Conservation (phyloP, 2,113 vertebrate genomes). For the Oenanthe melanoleuca region DNA sequence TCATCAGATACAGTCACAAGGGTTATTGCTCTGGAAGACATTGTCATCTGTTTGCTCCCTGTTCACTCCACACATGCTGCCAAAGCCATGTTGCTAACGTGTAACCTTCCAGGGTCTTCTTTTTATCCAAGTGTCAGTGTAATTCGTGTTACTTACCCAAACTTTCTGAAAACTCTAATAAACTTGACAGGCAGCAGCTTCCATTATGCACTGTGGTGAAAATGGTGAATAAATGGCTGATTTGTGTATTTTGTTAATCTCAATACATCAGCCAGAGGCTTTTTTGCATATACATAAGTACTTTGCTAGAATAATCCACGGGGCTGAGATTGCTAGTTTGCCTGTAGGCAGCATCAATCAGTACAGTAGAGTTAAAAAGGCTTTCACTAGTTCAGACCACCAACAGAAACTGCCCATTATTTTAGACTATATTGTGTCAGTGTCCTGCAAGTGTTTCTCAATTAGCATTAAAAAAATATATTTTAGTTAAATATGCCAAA, state of each 20-base stretch:
- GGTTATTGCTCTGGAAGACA: background rate
- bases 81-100: background rate
- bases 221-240: rapidly evolving
- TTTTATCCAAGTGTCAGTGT: background rate
- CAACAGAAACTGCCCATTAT: background rate
- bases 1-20: background rate
- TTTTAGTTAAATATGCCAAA: background rate
- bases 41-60: background rate
- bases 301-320: background rate
- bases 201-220: background rate
- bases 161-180: background rate
- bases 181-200: background rate
- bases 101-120: background rate
- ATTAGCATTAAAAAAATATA: background rate
- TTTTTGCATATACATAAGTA: background rate
- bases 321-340: background rate
- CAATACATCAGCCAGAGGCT: background rate
- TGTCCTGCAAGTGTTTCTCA: background rate
- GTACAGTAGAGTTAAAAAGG: background rate
- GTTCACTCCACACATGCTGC: background rate
- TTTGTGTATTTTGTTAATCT: background rate
- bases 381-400: background rate
- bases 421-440: rapidly evolving
- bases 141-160: background rate
- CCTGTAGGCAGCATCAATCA: background rate